These are phyloP conservation scores for Ochropleura plecta DNA, from an alignment of 2,888 invertebrate genomes.

Conservation along the genomic window DNA sequence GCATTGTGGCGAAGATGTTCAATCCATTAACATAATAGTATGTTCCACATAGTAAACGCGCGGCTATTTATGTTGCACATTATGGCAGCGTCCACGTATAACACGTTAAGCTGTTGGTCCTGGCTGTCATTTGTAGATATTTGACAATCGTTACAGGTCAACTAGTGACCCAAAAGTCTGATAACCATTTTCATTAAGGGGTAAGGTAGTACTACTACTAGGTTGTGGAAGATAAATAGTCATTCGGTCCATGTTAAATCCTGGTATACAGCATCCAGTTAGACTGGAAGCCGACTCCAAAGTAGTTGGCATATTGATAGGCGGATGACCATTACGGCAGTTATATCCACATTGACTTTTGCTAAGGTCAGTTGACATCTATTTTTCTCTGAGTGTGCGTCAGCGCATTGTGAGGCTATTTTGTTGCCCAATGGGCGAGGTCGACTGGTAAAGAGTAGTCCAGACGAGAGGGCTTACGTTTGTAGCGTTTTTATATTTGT, in stretches of 20 bases:
- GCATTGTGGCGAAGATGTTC: slow-evolving; percentile 44
- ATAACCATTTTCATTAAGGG: neutral
- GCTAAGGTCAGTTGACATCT: slow-evolving; percentile 81
- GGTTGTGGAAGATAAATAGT: neutral
- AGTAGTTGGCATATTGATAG: neutral
- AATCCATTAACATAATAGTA: slow-evolving; percentile 57
- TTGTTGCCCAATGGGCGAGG: slow-evolving; percentile 68
- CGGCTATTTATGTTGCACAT: slow-evolving; percentile 52
- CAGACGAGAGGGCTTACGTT: slow-evolving; percentile 42
- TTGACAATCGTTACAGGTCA: neutral
- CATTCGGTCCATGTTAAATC: neutral
- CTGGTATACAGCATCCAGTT: neutral
- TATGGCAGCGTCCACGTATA: slow-evolving; percentile 22
- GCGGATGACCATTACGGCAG: neutral
- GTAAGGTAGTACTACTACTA: neutral
- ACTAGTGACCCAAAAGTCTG: neutral
- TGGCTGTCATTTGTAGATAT: neutral
- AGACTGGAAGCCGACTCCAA: neutral
- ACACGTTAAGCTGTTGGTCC: neutral
- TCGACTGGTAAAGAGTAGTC: slow-evolving; percentile 44
- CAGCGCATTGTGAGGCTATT: slow-evolving; percentile 76
- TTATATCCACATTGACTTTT: slow-evolving; percentile 30
- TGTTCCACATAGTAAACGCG: slow-evolving; percentile 42
- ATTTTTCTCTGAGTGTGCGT: slow-evolving; percentile 86
- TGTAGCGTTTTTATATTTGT: neutral